Evolutionary conservation across 2,113 vertebrate genomes (phyloP), one percentile per base, ranked within the genome.

Genomic region (Xiphias gladius): DNA sequence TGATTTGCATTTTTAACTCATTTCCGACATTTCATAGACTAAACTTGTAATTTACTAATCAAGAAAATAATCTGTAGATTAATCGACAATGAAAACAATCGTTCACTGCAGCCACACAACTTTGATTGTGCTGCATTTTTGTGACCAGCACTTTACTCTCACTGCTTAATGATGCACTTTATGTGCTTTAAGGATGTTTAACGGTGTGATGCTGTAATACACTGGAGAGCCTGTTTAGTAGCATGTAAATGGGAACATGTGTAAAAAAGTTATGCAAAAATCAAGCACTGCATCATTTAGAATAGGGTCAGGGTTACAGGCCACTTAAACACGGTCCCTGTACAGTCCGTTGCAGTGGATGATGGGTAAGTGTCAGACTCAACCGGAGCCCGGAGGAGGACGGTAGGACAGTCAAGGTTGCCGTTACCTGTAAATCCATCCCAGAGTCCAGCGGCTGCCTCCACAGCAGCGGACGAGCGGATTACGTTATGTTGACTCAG

Each of bases 401-500:
- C 66, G 37, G 54, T 7, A 48, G 61, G 65, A 64, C 52, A 9
- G n/a, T 41, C 19, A 73, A 86, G 76, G 85, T 80, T 69, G 37
- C 20, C 0, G 17, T 78, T 77, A 82, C 84, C 88, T 73, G 84
- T 62, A 73, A 82, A n/a, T n/a, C 82, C 57, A 65, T 86, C 77
- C 62, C 72, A 13, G 71, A 43, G 73, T 73, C 65, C 77, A 75
- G 83, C 0, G 19, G 65, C 75, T 37, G 77, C 79, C 86, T 80
- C 61, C 17, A 12, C n/a, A 8, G 46, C 57, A 19, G 66, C 83
- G 68, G 58, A 76, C 50, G 52, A 63, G 79, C 3, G 46, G 90
- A 88, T 89, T 85, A 80, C 2, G 69, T 83, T 88, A 67, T 1
- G n/a, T 6, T 87, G 89, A 92, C 85, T 92, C 84, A 86, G 86